phyloP scores from a whole-genome alignment of 1,140 invertebrate species.

The Panulirus ornatus region DNA sequence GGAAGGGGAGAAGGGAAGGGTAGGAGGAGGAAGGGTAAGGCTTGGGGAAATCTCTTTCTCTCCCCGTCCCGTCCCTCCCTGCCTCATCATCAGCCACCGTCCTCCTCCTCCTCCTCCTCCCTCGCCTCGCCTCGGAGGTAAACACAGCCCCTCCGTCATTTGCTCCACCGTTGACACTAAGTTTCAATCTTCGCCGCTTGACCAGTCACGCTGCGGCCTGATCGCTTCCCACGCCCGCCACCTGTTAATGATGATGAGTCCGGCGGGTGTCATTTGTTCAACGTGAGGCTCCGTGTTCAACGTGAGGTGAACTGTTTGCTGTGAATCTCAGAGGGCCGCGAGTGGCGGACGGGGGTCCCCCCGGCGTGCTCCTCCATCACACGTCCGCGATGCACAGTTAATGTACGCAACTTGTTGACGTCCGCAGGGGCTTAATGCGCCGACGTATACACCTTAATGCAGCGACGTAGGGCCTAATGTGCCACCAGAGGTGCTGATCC shows the following conservation, averaged over 20 bases:
- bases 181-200: neutral
- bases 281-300: slow-evolving; percentile 2
- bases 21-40: neutral
- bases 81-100: too few species aligned
- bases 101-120: too few species aligned
- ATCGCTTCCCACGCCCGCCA: slow-evolving; percentile 15
- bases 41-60: neutral
- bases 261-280: slow-evolving; percentile 15
- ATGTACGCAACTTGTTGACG: slow-evolving; percentile 1
- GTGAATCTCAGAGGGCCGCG: too few species aligned
- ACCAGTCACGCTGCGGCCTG: neutral
- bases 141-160: neutral
- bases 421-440: neutral
- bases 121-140: neutral
- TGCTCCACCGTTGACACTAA: neutral
- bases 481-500: too few species aligned
- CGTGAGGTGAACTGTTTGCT: neutral
- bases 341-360: too few species aligned
- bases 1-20: neutral
- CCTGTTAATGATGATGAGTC: slow-evolving; percentile 12
- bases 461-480: neutral
- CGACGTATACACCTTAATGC: neutral
- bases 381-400: neutral
- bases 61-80: too few species aligned
- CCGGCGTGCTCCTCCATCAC: neutral